phyloP scores from a whole-genome alignment of 2,113 vertebrate species.

The Xiphias gladius region DNA sequence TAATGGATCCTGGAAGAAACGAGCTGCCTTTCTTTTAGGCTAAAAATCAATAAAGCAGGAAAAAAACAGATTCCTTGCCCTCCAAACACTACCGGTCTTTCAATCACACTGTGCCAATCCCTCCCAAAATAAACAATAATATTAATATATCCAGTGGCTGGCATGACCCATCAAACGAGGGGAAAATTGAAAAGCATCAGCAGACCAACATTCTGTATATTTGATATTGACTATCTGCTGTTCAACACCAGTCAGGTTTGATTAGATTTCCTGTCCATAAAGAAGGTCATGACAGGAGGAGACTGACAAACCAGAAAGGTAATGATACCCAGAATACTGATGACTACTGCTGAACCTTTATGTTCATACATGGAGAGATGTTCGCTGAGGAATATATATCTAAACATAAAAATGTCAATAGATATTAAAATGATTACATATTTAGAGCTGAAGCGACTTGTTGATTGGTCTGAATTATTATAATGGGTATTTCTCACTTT shows the following conservation, averaged over 20 bases:
- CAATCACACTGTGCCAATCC: constrained; percentile 36
- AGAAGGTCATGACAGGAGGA: constrained; percentile 22
- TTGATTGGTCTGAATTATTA: too few species aligned
- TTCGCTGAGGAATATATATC: neutral
- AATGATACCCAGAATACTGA: constrained; percentile 28
- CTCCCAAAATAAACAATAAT: constrained; percentile 30
- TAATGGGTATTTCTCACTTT: too few species aligned
- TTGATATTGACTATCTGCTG: constrained; percentile 62
- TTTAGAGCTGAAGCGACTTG: neutral
- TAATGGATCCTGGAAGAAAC: constrained; percentile 43
- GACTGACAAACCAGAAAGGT: neutral
- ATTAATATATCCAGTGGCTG: constrained; percentile 17
- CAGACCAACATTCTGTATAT: constrained; percentile 2
- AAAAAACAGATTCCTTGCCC: neutral
- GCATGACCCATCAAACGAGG: constrained; percentile 36
- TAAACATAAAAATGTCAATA: neutral
- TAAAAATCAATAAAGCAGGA: constrained; percentile 62
- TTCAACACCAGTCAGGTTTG: constrained; percentile 30
- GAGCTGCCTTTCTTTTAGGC: constrained; percentile 1
- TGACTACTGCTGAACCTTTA: neutral
- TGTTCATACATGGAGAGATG: neutral
- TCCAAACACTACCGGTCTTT: constrained; percentile 8
- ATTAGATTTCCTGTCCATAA: constrained; percentile 53
- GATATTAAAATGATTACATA: neutral
- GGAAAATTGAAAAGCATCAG: constrained; percentile 52